Evolutionary conservation across 2,797 vertebrate genomes (phyloP), one percentile per base, ranked within the genome.

Genomic region (Crypturellus tataupa): DNA sequence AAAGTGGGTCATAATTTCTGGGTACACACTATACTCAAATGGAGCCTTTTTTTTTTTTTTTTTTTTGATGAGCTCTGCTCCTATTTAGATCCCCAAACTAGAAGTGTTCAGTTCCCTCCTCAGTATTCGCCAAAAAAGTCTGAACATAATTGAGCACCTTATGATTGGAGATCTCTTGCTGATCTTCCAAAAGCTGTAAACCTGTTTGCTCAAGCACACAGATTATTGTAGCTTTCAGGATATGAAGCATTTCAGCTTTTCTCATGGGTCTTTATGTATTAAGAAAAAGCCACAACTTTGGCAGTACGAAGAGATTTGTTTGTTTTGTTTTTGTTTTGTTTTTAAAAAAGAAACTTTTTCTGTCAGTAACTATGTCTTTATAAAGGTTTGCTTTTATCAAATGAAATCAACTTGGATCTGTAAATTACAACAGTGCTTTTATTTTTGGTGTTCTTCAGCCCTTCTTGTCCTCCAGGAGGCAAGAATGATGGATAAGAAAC

Each of bases 361-460:
- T 92, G n/a, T 18, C 40, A 69, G 33, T 72, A 79, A 70, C 13
- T 39, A 4, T 24, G 92, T 91, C 77, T 44, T 67, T 47, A 21
- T 67, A 59, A 42, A 19, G 20, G 4, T 58, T 95, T 91, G 49
- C 11, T 88, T 40, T 82, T 75, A 65, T 53, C n/a, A 58, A 56
- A 63, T 53, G n/a, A 90, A 75, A 69, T 64, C 21, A 31, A 35
- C 39, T n/a, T 55, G 21, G 82, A 42, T 27, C 39, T 89, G 62
- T 53, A 78, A 79, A 79, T 92, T 58, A 84, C 62, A 93, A n/a
- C 8, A 75, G 5, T 31, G 47, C 49, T 31, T 93, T 69, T 80
- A 6, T 76, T 92, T 95, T 70, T 92, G 33, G 2, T 20, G 20
- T 27, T 85, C 58, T 69, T 51, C 62, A 97, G 95, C 87, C 46